These are phyloP conservation scores for Falco punctatus DNA, from an alignment of 2,113 vertebrate genomes.

Conservation along the genomic window DNA sequence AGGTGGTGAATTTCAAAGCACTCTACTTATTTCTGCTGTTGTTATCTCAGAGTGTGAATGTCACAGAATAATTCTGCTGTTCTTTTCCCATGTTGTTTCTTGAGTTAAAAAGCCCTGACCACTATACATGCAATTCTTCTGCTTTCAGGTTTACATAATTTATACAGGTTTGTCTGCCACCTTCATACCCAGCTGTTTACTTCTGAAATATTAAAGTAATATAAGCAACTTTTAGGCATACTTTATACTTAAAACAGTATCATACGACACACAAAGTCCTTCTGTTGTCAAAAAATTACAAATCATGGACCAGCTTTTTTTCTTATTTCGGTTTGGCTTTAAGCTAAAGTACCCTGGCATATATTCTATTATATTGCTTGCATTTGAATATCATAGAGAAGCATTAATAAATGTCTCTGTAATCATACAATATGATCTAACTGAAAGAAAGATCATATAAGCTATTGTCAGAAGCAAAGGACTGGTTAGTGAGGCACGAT, in stretches of 20 bases:
- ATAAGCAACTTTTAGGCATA: constrained; percentile 48
- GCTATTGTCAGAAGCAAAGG: not conserved
- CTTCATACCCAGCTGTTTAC: constrained; percentile 37
- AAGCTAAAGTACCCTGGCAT: constrained; percentile 5
- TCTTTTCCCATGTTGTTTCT: constrained; percentile 31
- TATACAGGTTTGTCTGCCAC: constrained; percentile 61
- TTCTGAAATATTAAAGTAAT: constrained; percentile 66
- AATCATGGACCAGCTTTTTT: not conserved
- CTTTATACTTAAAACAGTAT: constrained; percentile 14
- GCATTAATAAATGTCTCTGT: not conserved
- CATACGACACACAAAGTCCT: not conserved
- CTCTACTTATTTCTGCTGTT: constrained; percentile 3
- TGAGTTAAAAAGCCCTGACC: constrained; percentile 17
- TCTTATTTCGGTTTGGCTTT: constrained; percentile 30
- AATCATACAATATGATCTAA: constrained; percentile 1
- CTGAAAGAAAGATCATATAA: not conserved
- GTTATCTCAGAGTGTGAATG: not conserved
- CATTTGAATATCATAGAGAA: constrained; percentile 31
- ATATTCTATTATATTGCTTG: not conserved
- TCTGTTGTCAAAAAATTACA: constrained; percentile 54
- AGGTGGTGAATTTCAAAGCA: constrained; percentile 43
- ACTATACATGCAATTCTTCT: constrained; percentile 16
- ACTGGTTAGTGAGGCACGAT: not conserved
- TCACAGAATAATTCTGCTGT: constrained; percentile 51
- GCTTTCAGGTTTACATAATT: constrained; percentile 63